Base-by-base conservation (phyloP, 2,113 vertebrate species). In the Syngnathus scovelli region DNA sequence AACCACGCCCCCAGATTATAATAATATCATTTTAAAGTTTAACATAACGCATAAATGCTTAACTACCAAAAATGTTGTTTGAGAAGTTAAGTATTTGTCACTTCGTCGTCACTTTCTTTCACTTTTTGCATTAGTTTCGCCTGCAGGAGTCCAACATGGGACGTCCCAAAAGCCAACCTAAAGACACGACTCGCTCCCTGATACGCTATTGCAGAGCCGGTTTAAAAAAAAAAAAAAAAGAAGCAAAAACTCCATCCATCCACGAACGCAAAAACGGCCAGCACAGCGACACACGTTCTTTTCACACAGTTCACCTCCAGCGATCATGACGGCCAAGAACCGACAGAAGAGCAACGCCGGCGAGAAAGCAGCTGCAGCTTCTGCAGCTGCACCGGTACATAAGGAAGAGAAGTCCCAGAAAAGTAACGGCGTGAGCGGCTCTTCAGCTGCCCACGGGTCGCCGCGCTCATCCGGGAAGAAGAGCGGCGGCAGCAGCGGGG, bases 101-200 rank as follows among this genome's bases (percentile, higher is more conserved):
- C 69, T 67, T 70, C 38, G 36, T 59, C 37, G 7, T 68, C 61
- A 6, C 44, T 59, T 61, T 44, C 33, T 0, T 23, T 43, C 13
- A 13, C 2, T 59, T 48, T 71, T 64, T 62, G n/a, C 61, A 66
- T 68, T 9, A 62, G 3, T 62, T 62, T 7, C 7, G 21, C 11
- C 10, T 43, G 5, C 41, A 27, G 49, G 7, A 51, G 21, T 37
- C 19, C 3, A 33, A 43, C 65, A 38, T 74, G 73, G 83, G 85
- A 80, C 88, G 51, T 64, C 89, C 89, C 87, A 70, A 76, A 13
- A 70, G 64, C 62, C 39, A 76, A 46, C 49, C 67, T 63, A 78
- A 84, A 75, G 89, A 78, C 89, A 90, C 89, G 88, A 76, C 84
- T 80, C 87, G 84, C 78, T 85, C 83, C 10, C 83, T 89, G 87